phyloP scores from a whole-genome alignment of 2,888 invertebrate species.

The Pheosia gnoma region DNA sequence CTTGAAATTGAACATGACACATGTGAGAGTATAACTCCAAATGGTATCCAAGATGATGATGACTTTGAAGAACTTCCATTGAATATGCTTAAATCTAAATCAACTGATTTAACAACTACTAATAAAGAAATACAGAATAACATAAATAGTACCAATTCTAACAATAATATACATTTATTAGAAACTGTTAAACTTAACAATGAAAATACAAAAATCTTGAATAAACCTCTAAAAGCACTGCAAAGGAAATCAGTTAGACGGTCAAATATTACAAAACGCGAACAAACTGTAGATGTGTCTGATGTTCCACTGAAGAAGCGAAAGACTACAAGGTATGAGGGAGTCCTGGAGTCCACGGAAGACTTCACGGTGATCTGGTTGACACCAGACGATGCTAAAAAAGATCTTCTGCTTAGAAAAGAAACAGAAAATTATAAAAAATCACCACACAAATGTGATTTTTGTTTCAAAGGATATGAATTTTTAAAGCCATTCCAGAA shows the following conservation, averaged over 20 bases:
- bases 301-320: not conserved
- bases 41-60: not conserved
- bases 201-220: no score
- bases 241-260: not conserved
- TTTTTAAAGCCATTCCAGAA: not conserved
- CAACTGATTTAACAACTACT: no score
- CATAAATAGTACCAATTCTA: no score
- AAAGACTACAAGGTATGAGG: not conserved
- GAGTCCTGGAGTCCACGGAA: not conserved
- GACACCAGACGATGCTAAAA: not conserved
- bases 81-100: not conserved
- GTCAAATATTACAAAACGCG: not conserved
- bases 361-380: not conserved
- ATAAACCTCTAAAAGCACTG: not conserved
- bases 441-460: not conserved
- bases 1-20: not conserved
- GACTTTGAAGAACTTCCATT: not conserved
- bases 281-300: not conserved
- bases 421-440: not conserved
- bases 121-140: no score
- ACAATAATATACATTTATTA: no score
- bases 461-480: slow-evolving; percentile 1
- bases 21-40: not conserved
- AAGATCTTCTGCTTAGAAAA: not conserved
- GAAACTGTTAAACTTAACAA: no score